These are phyloP conservation scores for Sciurus vulgaris DNA, from an alignment of 2,797 vertebrate species.

Conservation along the genomic window DNA sequence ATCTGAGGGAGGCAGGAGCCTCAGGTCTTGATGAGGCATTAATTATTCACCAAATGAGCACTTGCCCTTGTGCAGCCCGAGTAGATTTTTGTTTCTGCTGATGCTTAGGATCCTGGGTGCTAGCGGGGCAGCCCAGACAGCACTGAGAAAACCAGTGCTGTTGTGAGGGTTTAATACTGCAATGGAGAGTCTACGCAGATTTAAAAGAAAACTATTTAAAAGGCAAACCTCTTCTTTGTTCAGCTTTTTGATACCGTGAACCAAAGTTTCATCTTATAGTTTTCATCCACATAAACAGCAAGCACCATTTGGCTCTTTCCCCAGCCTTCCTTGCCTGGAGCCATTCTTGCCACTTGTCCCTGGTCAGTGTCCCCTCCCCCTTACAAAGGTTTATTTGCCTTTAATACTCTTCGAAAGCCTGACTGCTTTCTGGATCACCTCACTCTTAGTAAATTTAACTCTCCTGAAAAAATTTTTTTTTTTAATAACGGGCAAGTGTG, in stretches of 20 bases:
- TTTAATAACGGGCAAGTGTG: neutral
- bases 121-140: neutral
- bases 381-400: neutral
- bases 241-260: neutral
- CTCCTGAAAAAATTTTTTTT: neutral
- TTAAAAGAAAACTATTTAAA: neutral
- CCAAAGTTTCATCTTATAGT: neutral
- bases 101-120: neutral
- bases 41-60: constrained; percentile 73
- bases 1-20: neutral
- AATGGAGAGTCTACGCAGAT: neutral
- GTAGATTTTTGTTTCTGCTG: neutral
- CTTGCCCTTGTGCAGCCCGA: neutral
- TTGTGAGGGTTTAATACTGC: neutral
- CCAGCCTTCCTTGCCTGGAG: neutral
- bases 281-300: neutral
- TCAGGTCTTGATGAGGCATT: constrained; percentile 57
- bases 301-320: neutral
- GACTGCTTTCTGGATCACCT: neutral
- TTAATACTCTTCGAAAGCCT: neutral
- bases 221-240: neutral
- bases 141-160: neutral
- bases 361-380: neutral
- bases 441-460: neutral
- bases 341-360: neutral